Percentiles rank a stretch among this genome's conserved stretches.
Evolutionary conservation across 2,113 vertebrate genomes (phyloP).

Genomic region (Genyomyrus donnyi): DNA sequence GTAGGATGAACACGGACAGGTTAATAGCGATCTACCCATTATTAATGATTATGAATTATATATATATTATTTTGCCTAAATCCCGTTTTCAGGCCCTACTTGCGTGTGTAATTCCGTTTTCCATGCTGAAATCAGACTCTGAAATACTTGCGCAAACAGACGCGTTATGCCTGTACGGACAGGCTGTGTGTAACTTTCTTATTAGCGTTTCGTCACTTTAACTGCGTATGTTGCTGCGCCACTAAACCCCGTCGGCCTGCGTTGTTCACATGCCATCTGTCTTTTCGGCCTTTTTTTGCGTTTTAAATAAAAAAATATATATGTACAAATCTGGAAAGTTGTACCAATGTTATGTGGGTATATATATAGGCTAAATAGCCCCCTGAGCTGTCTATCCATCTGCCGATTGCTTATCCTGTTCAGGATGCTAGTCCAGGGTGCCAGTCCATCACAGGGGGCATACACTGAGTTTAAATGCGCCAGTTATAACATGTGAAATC

Average conservation of each 20-base stretch:
- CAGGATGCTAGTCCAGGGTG: not conserved
- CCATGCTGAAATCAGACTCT: constrained; percentile 16
- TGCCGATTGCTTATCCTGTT: not conserved
- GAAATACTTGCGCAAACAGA: not conserved
- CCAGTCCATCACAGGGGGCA: not conserved
- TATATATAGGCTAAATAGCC: not conserved
- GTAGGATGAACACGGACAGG: not conserved
- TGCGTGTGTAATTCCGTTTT: not conserved
- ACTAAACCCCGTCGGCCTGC: not conserved
- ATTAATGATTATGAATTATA: not conserved
- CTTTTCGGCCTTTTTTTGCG: not conserved
- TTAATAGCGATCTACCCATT: not conserved
- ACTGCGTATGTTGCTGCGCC: not conserved
- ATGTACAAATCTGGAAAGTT: not conserved
- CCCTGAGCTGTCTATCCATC: not conserved
- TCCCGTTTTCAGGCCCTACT: not conserved
- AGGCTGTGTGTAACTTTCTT: constrained; percentile 28
- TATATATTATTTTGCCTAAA: not conserved
- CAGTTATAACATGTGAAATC: not conserved
- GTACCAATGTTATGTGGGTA: not conserved
- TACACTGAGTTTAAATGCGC: not conserved
- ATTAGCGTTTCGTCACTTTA: not conserved
- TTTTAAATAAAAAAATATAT: not conserved
- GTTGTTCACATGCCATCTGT: not conserved
- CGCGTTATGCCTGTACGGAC: constrained; percentile 38